These are phyloP conservation scores for Archips crataeganus DNA, from an alignment of 2,888 invertebrate genomes.

Conservation along the genomic window DNA sequence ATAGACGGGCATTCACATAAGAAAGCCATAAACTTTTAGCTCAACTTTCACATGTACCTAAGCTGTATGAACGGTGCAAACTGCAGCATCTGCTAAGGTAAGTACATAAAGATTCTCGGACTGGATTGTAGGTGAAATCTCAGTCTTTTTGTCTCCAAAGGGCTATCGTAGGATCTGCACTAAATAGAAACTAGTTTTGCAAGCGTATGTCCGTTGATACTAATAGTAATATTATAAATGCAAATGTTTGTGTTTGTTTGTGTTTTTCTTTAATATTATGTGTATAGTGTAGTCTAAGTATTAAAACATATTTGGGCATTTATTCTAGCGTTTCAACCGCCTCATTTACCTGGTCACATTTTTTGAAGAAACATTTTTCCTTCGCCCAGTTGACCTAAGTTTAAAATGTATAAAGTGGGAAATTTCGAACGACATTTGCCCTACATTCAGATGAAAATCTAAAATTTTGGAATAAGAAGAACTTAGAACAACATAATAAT, in stretches of 20 bases:
- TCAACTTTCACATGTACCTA: conserved; percentile 34
- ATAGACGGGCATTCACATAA: conserved; percentile 3
- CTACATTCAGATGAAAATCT: no score
- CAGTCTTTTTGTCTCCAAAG: conserved; percentile 18
- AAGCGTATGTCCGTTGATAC: background rate
- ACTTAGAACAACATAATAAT: no score
- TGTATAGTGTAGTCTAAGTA: no score
- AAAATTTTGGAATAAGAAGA: no score
- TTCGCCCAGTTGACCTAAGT: no score
- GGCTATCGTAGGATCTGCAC: conserved; percentile 33
- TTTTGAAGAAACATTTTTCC: no score
- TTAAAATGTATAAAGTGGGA: no score
- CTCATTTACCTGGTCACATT: no score
- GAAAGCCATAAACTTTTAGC: conserved; percentile 31
- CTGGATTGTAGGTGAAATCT: conserved; percentile 39
- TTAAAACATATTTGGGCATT: no score
- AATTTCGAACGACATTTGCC: no score
- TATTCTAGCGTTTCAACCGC: no score
- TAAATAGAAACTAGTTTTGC: conserved; percentile 17
- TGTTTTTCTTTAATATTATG: no score
- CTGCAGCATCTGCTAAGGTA: conserved; percentile 20
- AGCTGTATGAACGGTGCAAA: background rate
- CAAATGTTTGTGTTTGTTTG: background rate
- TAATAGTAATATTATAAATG: background rate
- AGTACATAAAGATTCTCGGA: conserved; percentile 34